These are phyloP conservation scores for Scomber colias DNA, from an alignment of 2,113 vertebrate species.

Conservation along the genomic window DNA sequence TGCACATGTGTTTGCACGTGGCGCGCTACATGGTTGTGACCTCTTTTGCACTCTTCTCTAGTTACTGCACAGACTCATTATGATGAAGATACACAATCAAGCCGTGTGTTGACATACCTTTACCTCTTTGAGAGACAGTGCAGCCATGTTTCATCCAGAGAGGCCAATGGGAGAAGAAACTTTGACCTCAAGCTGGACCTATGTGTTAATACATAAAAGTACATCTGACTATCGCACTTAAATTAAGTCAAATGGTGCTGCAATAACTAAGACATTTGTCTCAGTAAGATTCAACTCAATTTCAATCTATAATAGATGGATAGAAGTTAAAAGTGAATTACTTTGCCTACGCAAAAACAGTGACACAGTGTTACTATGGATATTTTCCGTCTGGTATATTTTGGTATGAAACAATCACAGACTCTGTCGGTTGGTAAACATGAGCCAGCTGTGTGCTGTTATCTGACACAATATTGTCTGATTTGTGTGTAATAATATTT, in stretches of 20 bases:
- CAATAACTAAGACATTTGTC: neutral
- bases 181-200: constrained; percentile 3
- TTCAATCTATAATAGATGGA: too few relatives aligned
- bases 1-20: constrained; percentile 29
- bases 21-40: constrained; percentile 18
- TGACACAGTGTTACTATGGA: too few relatives aligned
- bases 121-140: neutral
- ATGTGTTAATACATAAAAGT: neutral
- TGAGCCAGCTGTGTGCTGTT: constrained; percentile 1
- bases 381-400: neutral
- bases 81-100: constrained; percentile 12
- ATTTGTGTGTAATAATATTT: neutral
- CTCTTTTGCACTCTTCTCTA: constrained; percentile 46
- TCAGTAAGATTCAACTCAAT: too few relatives aligned
- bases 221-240: neutral
- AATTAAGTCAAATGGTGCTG: neutral
- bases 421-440: neutral
- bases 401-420: constrained; percentile 1
- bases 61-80: constrained; percentile 25
- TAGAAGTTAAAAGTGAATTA: too few relatives aligned
- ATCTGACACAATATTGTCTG: neutral
- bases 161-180: neutral
- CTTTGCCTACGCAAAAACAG: too few relatives aligned
- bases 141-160: neutral
- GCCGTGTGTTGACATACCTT: neutral